Base-by-base conservation (phyloP, 2,797 vertebrate genomes). In the Gadopsis bispinosus region DNA sequence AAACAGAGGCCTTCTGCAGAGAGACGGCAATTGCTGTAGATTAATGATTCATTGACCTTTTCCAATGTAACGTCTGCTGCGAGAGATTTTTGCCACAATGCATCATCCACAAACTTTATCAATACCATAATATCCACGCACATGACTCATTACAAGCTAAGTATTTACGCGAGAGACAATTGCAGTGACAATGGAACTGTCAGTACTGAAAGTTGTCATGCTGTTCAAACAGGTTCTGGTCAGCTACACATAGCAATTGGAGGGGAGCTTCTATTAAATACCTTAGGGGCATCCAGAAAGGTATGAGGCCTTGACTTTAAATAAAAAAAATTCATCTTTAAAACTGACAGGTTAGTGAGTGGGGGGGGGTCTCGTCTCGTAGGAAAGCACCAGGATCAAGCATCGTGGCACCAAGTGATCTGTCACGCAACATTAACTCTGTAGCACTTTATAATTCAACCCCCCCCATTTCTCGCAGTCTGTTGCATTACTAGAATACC, bases 391-490 rank as follows among this genome's bases (percentile, higher is more conserved):
- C 29, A 56, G 58, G 62, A 41, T 80, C 45, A 75, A 66, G 41
- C 70, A 73, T 67, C 41, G 62, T 85, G 77, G 43, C 77, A 80
- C 43, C 41, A 51, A 75, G 8, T 68, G 61, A 71, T 60, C 67
- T 73, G 33, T 66, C 62, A 75, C 16, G 63, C 56, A 47, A 5
- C 53, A 31, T 59, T 6, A 33, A 31, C 66, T 68, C 37, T 33
- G 22, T 11, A 60, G 22, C 48, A 68, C 56, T 58, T 71, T 12
- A 35, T 20, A 71, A 26, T 54, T 22, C 13, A 3, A 41, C 26
- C 26, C 26, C 26, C 11, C 10, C 22, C 12, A 17, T 0, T 0
- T 16, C 10, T 20, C 31, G 4, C 11, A 33, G 11, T n/a, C 12
- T 13, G 1, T 0, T 17, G 1, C 29, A 43, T 12, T 5, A 39